Base-by-base conservation (phyloP, 2,888 invertebrate species). In the Cactoblastis cactorum region DNA sequence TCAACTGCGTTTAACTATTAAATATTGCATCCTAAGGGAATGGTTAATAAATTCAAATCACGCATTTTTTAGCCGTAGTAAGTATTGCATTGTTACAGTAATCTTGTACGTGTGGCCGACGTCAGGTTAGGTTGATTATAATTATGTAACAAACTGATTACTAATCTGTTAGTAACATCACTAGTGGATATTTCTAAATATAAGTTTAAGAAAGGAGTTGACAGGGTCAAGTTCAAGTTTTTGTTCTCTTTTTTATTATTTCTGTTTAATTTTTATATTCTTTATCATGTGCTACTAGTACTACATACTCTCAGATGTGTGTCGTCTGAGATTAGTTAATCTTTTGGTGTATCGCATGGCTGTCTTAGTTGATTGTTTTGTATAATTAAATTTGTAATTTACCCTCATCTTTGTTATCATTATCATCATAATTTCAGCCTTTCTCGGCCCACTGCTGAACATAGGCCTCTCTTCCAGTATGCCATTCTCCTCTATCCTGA, bases 81-180 rank as follows among this genome's bases (percentile, higher is more conserved):
- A 18, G 34, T 32, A 17, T 43, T 43, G 28, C 43, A 45, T 15
- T 51, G 14, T 35, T 22, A 49, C 43, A 34, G 32, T 19, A 37
- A 22, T 45, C 34, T 24, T 41, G 28, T 28, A 32, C 28, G 43
- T 43, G 43, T 43, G 15, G 24, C 17, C 9, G 17, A 9, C 24
- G 28, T 17, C 5, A 39, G 48, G 50, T 43, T 17, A 43, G 12
- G n/a, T 41, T 22, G 5, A 2, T 22, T 43, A 18, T 12, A n/a
- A 1, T 39, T 28, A 18, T 22, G 22, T 22, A 39, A 39, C 19
- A 22, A 12, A 1, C 33, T n/a, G n/a, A n/a, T n/a, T 28, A 28
- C 8, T 28, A 28, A 28, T 28, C 28, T 3, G 28, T 1, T 9
- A 8, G 28, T 28, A 28, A 9, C 28, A 28, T 28, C 22, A 6